Evolutionary conservation across 2,888 invertebrate species (phyloP).

Genomic region (Ferrisia virgata): DNA sequence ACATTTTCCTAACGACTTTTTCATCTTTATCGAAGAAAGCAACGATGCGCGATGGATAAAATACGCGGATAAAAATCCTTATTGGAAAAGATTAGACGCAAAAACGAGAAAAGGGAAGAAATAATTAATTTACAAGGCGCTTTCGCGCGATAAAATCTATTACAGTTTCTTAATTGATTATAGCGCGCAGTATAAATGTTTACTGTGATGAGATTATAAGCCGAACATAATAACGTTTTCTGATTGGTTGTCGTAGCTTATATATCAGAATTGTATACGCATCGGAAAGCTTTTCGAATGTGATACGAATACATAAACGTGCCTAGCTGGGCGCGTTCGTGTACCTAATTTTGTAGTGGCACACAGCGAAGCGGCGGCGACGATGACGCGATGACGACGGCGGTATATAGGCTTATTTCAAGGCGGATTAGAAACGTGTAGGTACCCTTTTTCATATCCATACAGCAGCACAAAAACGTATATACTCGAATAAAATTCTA

Average conservation of each 20-base stretch:
- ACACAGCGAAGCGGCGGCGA: background rate
- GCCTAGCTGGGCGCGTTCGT: background rate
- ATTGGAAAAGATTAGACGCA: background rate
- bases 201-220: conserved; percentile 4
- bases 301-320: background rate
- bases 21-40: background rate
- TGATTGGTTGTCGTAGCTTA: conserved; percentile 7
- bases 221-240: conserved; percentile 1
- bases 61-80: background rate
- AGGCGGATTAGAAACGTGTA: background rate
- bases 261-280: background rate
- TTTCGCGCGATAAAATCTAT: conserved; percentile 4
- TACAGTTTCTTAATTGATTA: background rate
- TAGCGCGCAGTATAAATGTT: background rate
- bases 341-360: background rate
- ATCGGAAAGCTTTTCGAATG: conserved; percentile 4
- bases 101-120: background rate
- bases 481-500: background rate
- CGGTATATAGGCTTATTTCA: background rate
- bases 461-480: too few relatives aligned
- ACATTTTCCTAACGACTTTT: background rate
- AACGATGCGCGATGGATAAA: too few relatives aligned
- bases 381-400: too few relatives aligned
- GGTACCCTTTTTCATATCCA: background rate
- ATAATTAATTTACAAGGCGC: conserved; percentile 7